These are phyloP conservation scores for Xiphorhynchus elegans DNA, from an alignment of 2,113 vertebrate species.

Conservation along the genomic window DNA sequence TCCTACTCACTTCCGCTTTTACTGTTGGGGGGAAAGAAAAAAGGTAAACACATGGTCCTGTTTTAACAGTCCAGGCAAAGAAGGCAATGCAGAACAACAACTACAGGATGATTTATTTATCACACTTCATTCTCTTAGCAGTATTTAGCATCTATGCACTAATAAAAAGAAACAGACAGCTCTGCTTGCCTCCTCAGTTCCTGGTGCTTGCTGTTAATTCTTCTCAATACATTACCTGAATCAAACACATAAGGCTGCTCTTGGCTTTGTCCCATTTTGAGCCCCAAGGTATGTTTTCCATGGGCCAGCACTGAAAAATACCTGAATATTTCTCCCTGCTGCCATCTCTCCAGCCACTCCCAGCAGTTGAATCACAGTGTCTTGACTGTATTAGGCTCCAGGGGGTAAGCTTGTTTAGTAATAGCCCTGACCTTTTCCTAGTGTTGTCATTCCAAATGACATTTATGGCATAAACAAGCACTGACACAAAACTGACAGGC, in stretches of 20 bases:
- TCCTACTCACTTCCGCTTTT: background rate
- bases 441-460: slow-evolving; percentile 70
- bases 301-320: slow-evolving; percentile 43
- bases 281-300: slow-evolving; percentile 64
- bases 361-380: slow-evolving; percentile 62
- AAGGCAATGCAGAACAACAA: slow-evolving; percentile 8
- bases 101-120: slow-evolving; percentile 53
- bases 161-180: slow-evolving; percentile 54
- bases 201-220: slow-evolving; percentile 37
- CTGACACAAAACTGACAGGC: slow-evolving; percentile 72
- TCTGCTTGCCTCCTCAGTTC: slow-evolving; percentile 38
- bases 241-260: slow-evolving; percentile 4
- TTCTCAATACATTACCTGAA: slow-evolving; percentile 56
- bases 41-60: slow-evolving; percentile 5
- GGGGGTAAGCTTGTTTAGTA: slow-evolving; percentile 69
- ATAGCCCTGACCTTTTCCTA: slow-evolving; percentile 73
- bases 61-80: background rate
- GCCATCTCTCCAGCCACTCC: slow-evolving; percentile 56
- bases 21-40: slow-evolving; percentile 13
- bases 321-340: slow-evolving; percentile 45
- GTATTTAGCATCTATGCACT: slow-evolving; percentile 47
- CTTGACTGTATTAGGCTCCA: slow-evolving; percentile 70
- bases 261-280: slow-evolving; percentile 41
- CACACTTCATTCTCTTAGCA: slow-evolving; percentile 38
- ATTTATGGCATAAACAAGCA: slow-evolving; percentile 71